These are phyloP conservation scores for Siphlonurus alternatus DNA, from an alignment of 2,888 invertebrate species.

Conservation along the genomic window DNA sequence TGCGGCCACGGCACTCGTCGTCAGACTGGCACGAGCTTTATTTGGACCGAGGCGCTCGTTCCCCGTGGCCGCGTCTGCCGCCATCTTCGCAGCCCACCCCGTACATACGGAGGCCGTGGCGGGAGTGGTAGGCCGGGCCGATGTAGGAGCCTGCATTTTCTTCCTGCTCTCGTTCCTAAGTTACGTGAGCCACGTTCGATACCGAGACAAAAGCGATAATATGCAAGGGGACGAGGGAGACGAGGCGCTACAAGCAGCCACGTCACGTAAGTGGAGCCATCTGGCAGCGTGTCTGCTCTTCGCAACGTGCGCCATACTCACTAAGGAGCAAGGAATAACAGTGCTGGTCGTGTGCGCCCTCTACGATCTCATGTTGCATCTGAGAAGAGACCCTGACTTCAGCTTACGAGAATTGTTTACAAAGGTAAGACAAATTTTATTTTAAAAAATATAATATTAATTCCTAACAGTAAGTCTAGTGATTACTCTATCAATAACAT, in stretches of 20 bases:
- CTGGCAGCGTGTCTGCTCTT: constrained; percentile 39
- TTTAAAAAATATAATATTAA: too few species aligned
- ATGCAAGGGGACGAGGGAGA: too few species aligned
- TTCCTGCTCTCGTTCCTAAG: constrained; percentile 75
- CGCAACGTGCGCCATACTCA: constrained; percentile 68
- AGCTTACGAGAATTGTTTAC: constrained; percentile 16
- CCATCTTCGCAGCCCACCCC: constrained; percentile 87
- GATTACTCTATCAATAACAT: too few species aligned
- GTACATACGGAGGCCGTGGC: constrained; percentile 95
- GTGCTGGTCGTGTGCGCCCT: constrained; percentile 78
- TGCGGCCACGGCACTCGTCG: constrained; percentile 48
- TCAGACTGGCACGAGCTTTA: constrained; percentile 25
- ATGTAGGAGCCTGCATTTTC: constrained; percentile 79
- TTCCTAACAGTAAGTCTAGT: too few species aligned
- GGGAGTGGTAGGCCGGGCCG: constrained; percentile 88
- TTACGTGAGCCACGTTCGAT: constrained; percentile 57
- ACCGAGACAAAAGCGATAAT: constrained; percentile 10
- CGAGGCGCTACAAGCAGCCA: constrained; percentile 12
- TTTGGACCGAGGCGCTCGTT: constrained; percentile 22
- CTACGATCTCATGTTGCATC: constrained; percentile 52
- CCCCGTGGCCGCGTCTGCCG: constrained; percentile 43
- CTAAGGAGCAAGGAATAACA: constrained; percentile 91
- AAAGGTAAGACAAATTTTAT: constrained; percentile 16
- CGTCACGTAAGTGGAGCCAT: constrained; percentile 36
- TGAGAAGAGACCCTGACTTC: constrained; percentile 21